phyloP scores from a whole-genome alignment of 2,113 vertebrate species.

The Pluvialis apricaria region DNA sequence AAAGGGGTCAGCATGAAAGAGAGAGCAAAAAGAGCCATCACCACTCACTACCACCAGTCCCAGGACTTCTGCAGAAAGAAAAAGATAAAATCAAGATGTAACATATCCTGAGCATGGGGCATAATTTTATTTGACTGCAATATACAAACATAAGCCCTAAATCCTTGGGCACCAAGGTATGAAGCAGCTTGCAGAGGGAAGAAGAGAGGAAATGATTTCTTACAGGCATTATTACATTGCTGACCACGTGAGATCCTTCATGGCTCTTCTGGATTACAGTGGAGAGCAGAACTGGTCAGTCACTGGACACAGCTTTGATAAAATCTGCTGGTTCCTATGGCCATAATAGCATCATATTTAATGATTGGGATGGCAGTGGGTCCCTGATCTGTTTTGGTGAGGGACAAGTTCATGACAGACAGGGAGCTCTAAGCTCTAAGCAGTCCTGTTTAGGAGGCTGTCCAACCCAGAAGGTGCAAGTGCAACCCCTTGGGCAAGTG shows the following conservation, averaged over 20 bases:
- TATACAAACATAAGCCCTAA: background rate
- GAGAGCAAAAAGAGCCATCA: background rate
- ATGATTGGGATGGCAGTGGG: fast-evolving
- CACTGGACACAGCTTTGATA: background rate
- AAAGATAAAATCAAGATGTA: background rate
- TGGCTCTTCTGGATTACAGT: background rate
- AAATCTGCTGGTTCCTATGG: background rate
- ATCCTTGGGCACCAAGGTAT: background rate
- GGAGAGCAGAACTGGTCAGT: background rate
- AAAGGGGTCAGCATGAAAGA: background rate
- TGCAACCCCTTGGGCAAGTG: background rate
- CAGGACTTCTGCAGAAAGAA: background rate
- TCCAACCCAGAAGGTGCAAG: background rate
- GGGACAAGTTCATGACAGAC: background rate
- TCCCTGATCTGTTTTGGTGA: background rate
- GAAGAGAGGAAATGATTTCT: background rate
- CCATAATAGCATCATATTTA: background rate
- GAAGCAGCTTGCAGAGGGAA: background rate
- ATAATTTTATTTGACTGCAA: background rate
- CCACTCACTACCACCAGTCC: background rate
- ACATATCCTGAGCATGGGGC: background rate
- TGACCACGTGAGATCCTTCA: background rate
- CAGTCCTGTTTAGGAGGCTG: background rate
- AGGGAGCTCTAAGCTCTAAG: background rate
- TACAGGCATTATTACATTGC: background rate